Evolutionary conservation across 23 tunicate species (phyloP), one percentile per base, ranked within the genome.

Genomic region (Clavelina lepadiformis): DNA sequence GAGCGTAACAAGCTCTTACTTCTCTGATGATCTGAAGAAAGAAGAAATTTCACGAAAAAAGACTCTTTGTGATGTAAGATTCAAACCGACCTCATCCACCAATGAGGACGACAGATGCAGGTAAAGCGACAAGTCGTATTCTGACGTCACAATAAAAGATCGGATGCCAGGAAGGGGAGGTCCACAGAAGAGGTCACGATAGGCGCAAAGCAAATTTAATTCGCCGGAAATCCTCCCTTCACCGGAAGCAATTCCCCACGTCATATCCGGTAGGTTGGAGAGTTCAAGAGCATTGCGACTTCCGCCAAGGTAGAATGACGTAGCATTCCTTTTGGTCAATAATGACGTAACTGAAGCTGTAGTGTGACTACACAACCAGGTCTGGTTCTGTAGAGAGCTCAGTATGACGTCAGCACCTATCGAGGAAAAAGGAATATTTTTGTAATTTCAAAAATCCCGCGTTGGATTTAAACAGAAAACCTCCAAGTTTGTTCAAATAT

Each of bases 131-230:
- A 25, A 25, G 8, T 68, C 69, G 1, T 56, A 18, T 13, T 45
- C 29, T n/a, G 75, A 45, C 23, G 69, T 26, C 0, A 78, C 75
- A n/a, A 78, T 13, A 34, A 67, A 68, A 7, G 84, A 68, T 22
- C 52, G 35, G 30, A 78, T 6, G 3, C 84, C 84, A 20, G 84
- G 60, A 31, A 21, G 33, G 11, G 69, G 75, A 3, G 67, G 75
- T 1, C 75, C 68, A 47, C 84, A 78, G 33, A 41, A 59, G 11
- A 33, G 45, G 2, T 31, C 28, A 37, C 46, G 6, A 31, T 76
- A 19, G 36, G 29, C 18, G 51, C 82, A 76, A 21, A 54, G 22
- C 23, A 46, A 23, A 8, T 24, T 13, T 7, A 20, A 46, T 28
- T 66, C 29, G 8, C 20, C 25, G 57, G 3, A 46, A 3, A 66